Evolutionary conservation across 1,140 invertebrate species (phyloP), one percentile per base, ranked within the genome.

Genomic region (Acromyrmex echinatior): DNA sequence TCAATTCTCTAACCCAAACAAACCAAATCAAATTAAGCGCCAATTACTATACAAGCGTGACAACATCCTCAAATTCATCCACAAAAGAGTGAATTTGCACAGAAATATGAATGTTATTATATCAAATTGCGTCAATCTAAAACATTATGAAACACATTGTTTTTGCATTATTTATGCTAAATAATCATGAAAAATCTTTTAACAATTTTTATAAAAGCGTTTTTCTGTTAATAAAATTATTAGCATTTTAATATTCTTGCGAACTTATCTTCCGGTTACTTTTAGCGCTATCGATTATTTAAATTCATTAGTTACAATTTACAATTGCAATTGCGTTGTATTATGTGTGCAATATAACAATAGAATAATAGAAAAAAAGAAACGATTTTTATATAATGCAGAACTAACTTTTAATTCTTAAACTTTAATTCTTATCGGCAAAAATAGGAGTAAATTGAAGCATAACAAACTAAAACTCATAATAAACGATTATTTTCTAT

Each of bases 11-110:
- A 49, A 12, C 3, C 66, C 51, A 73, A 71, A 74, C 7, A 49
- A 82, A 74, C 16, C 39, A 49, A 82, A 74, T 62, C 21, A 74
- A 31, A 60, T 73, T 82, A 82, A 82, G 3, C 21, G 39, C 53
- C 74, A 82, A 82, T 82, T 82, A 74, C 14, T 31, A 68, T 10
- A 45, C 16, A 21, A 58, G 14, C 16, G 7, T 58, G 7, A 82
- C 53, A 62, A 0, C 9, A 53, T 12, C 3, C 21, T 73, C n/a
- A 3, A 58, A 58, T 58, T 73, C 71, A 73, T 6, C 14, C 6
- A 35, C 25, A 49, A 10, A 65, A 66, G 12, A 49, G 25, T 35
- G 2, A 68, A 70, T 58, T 56, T 12, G 4, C 31, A 25, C 53
- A 39, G 31, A 35, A 70, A 45, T 1, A 25, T 70, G 16, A 39